Conservation (phyloP, 2,113 vertebrate species). For the Spea bombifrons region DNA sequence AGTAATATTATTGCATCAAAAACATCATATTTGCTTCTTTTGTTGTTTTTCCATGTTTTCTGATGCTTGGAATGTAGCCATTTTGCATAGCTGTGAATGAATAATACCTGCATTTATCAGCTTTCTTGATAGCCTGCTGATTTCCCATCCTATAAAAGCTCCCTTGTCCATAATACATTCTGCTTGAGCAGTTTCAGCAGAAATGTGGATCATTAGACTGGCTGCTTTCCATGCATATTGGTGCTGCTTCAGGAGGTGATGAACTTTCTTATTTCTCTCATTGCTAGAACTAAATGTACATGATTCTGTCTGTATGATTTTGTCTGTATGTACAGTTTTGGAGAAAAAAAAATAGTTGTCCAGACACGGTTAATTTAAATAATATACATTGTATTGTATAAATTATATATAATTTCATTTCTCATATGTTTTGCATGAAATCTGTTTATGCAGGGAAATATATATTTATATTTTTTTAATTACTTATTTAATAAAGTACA, state of each 20-base stretch:
- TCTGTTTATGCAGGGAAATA: too few species aligned
- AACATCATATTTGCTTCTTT: neutral
- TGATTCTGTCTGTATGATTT: too few species aligned
- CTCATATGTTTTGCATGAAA: too few species aligned
- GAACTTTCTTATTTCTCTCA: slow-evolving; percentile 45
- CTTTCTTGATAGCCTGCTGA: slow-evolving; percentile 48
- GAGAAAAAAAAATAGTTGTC: too few species aligned
- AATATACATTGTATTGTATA: too few species aligned
- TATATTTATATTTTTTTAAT: too few species aligned
- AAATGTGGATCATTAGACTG: slow-evolving; percentile 41
- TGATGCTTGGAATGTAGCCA: slow-evolving; percentile 4
- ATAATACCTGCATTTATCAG: slow-evolving; percentile 41
- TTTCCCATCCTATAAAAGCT: slow-evolving; percentile 45
- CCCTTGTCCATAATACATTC: slow-evolving; percentile 45
- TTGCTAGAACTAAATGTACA: slow-evolving; percentile 36
- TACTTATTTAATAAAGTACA: too few species aligned
- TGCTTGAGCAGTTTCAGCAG: slow-evolving; percentile 51
- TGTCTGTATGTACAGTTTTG: too few species aligned
- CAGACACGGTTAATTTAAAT: too few species aligned
- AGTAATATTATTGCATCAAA: too few species aligned
- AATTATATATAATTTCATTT: too few species aligned
- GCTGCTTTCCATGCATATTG: slow-evolving; percentile 51
- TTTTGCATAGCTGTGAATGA: slow-evolving; percentile 10
- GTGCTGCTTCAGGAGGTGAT: slow-evolving; percentile 40
- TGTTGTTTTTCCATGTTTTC: neutral